These are phyloP conservation scores for Dicrurus megarhynchus DNA, from an alignment of 2,113 vertebrate genomes.

Conservation along the genomic window DNA sequence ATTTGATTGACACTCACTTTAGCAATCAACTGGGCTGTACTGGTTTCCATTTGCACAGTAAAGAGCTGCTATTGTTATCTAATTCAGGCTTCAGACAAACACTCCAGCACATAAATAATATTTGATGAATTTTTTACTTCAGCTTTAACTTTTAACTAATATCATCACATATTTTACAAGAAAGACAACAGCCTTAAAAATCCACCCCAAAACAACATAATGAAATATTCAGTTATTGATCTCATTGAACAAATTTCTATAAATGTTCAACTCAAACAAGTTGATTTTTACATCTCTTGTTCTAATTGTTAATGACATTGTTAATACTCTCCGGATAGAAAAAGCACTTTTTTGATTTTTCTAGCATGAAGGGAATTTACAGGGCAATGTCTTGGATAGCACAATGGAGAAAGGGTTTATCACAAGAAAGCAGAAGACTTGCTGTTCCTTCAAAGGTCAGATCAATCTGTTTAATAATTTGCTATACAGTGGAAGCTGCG, in stretches of 20 bases:
- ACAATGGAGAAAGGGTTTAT: neutral
- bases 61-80: conserved; percentile 36
- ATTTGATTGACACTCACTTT: neutral
- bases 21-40: neutral
- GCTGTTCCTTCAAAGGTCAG: neutral
- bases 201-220: neutral
- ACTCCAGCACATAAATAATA: neutral
- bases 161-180: neutral
- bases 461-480: neutral
- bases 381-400: neutral
- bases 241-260: neutral
- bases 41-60: conserved; percentile 19
- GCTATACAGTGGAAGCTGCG: neutral
- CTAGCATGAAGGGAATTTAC: neutral
- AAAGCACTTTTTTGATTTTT: neutral
- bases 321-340: neutral
- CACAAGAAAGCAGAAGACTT: neutral
- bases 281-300: neutral
- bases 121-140: conserved; percentile 10
- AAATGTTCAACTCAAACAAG: neutral
- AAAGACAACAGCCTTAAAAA: neutral
- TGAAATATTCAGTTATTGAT: neutral
- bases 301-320: neutral
- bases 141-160: conserved; percentile 16
- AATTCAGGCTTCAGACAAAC: neutral